Evolutionary conservation across 1,140 invertebrate genomes (phyloP).

Genomic region (Nixonia krombeini): DNA sequence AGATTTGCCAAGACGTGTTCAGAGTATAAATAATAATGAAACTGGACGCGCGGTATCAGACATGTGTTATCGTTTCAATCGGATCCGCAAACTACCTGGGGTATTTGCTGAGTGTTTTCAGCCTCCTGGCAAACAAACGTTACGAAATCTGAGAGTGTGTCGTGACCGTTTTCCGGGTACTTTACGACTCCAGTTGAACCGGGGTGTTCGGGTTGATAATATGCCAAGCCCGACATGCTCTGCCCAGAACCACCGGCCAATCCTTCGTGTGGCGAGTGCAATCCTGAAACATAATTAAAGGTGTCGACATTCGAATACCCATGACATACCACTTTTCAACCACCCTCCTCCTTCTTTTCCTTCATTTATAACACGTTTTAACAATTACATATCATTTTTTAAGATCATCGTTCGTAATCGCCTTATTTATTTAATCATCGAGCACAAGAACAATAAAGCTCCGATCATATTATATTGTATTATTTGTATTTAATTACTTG

Average conservation of each 20-base stretch:
- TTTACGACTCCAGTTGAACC: constrained; percentile 77
- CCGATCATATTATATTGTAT: too few relatives aligned
- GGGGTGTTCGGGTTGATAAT: constrained; percentile 76
- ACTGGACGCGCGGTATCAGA: too few relatives aligned
- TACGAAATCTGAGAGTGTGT: constrained; percentile 95
- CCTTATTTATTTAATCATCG: too few relatives aligned
- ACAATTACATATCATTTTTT: too few relatives aligned
- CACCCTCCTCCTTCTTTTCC: constrained; percentile 53
- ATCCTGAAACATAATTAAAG: constrained; percentile 69
- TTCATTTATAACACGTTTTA: constrained; percentile 4
- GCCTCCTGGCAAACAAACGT: constrained; percentile 96
- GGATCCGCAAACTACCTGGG: constrained; percentile 77
- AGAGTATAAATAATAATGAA: too few relatives aligned
- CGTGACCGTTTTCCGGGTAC: constrained; percentile 88
- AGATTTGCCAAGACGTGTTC: too few relatives aligned
- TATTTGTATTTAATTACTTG: too few relatives aligned
- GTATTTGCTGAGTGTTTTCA: constrained; percentile 83
- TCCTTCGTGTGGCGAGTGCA: constrained; percentile 75
- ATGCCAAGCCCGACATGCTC: constrained; percentile 76
- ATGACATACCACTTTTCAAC: constrained; percentile 47
- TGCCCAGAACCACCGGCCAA: constrained; percentile 79
- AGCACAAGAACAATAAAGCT: too few relatives aligned
- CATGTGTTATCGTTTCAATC: constrained; percentile 2
- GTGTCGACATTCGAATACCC: constrained; percentile 19
- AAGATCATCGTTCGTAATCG: too few relatives aligned